These are phyloP conservation scores for Microtus richardsoni DNA, from an alignment of 2,113 vertebrate species.

Conservation along the genomic window DNA sequence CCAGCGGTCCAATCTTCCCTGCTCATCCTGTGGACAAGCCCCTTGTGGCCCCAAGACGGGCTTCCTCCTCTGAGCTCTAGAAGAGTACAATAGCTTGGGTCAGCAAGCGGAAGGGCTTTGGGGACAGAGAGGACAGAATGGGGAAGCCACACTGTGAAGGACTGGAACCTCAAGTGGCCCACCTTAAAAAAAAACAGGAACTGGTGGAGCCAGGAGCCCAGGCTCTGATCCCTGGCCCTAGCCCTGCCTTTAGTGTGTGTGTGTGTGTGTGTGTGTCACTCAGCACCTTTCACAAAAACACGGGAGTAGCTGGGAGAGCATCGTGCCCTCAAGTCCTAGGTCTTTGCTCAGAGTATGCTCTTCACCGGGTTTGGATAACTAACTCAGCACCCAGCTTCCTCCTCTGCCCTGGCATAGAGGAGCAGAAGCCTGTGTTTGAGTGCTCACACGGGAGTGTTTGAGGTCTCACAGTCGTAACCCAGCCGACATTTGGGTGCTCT, in stretches of 20 bases:
- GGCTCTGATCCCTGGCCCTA: not conserved
- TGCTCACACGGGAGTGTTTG: fast-evolving
- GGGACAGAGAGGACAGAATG: not conserved
- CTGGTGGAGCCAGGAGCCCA: too few relatives aligned
- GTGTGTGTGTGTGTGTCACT: too few relatives aligned
- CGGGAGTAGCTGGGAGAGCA: not conserved
- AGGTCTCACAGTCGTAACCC: too few relatives aligned
- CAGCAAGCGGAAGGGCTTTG: not conserved
- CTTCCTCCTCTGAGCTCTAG: not conserved
- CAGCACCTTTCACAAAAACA: not conserved
- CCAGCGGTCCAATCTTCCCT: not conserved
- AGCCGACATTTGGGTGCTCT: not conserved
- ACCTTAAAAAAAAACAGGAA: not conserved
- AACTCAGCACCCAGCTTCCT: not conserved
- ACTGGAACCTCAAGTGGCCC: not conserved
- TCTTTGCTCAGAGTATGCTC: not conserved
- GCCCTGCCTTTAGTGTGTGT: too few relatives aligned
- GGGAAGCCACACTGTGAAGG: too few relatives aligned
- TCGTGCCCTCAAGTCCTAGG: too few relatives aligned
- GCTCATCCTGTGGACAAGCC: not conserved
- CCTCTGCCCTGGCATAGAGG: not conserved
- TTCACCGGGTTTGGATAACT: not conserved
- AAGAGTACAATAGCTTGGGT: fast-evolving
- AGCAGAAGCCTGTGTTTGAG: fast-evolving
- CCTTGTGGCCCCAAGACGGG: not conserved